A percentile compares a stretch with the other conserved stretches of the same genome.
Evolutionary conservation across 2,888 invertebrate genomes (phyloP).

Genomic region (Drosophila paramelanica): DNA sequence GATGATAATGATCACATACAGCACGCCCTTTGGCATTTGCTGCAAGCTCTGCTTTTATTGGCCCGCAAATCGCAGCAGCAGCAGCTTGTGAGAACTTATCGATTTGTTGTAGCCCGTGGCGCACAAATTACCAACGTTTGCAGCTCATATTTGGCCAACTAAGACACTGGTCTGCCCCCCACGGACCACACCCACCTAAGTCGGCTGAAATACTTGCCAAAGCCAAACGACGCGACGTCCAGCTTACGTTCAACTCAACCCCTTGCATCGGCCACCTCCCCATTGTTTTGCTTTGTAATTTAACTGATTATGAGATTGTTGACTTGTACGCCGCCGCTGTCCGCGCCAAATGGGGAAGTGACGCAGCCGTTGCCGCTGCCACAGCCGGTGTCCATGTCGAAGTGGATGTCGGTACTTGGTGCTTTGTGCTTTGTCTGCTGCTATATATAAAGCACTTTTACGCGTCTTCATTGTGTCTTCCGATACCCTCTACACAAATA

Average conservation of each 20-base stretch:
- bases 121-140: constrained; percentile 33
- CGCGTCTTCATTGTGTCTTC: constrained; percentile 49
- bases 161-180: background rate
- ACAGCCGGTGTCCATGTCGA: constrained; percentile 34
- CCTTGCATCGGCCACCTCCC: background rate
- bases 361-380: constrained; percentile 23
- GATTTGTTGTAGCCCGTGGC: constrained; percentile 39
- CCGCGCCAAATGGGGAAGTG: constrained; percentile 36
- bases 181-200: constrained; percentile 38
- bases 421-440: constrained; percentile 35
- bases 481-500: constrained; percentile 14
- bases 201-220: constrained; percentile 52
- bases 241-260: constrained; percentile 10
- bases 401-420: constrained; percentile 34
- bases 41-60: constrained; percentile 55
- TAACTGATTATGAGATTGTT: constrained; percentile 80
- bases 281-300: constrained; percentile 66
- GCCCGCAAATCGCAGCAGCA: constrained; percentile 56
- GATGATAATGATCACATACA: constrained; percentile 3
- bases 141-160: constrained; percentile 40
- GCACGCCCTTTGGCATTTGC: constrained; percentile 62
- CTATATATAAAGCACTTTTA: constrained; percentile 57
- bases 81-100: constrained; percentile 40
- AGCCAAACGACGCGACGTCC: constrained; percentile 31
- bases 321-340: constrained; percentile 59